These are phyloP conservation scores for Tupaia tana DNA, from an alignment of 2,113 vertebrate species.

Conservation along the genomic window DNA sequence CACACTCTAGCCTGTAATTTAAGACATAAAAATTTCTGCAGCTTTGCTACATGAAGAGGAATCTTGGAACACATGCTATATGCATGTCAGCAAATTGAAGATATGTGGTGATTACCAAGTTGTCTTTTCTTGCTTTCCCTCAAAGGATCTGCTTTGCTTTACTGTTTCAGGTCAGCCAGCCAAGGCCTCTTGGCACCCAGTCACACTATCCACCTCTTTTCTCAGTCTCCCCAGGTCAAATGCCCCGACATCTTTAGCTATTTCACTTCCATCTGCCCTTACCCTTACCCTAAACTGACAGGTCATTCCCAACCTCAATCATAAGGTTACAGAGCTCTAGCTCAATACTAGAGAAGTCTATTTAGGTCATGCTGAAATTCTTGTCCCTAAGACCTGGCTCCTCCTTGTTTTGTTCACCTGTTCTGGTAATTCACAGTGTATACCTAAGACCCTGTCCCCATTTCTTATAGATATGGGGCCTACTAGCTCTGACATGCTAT, in stretches of 20 bases:
- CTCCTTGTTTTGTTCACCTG: background rate
- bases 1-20: background rate
- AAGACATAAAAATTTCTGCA: slow-evolving; percentile 3
- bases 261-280: background rate
- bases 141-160: background rate
- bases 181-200: background rate
- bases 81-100: slow-evolving; percentile 23
- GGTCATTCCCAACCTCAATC: background rate
- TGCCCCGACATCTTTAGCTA: background rate
- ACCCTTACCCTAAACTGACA: background rate
- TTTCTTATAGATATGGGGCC: background rate
- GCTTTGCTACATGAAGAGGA: background rate
- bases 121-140: background rate
- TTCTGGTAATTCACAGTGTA: background rate
- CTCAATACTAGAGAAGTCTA: background rate
- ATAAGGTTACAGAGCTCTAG: background rate
- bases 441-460: background rate
- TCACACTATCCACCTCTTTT: background rate
- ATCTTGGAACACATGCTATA: background rate
- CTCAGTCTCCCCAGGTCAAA: background rate
- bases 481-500: background rate
- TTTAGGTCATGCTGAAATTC: background rate
- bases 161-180: background rate
- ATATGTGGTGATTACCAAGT: background rate
- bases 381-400: background rate